A percentile compares a stretch with the other conserved stretches of the same genome.
phyloP scores from a whole-genome alignment of 2,888 invertebrate genomes.

The Endotricha flammealis region DNA sequence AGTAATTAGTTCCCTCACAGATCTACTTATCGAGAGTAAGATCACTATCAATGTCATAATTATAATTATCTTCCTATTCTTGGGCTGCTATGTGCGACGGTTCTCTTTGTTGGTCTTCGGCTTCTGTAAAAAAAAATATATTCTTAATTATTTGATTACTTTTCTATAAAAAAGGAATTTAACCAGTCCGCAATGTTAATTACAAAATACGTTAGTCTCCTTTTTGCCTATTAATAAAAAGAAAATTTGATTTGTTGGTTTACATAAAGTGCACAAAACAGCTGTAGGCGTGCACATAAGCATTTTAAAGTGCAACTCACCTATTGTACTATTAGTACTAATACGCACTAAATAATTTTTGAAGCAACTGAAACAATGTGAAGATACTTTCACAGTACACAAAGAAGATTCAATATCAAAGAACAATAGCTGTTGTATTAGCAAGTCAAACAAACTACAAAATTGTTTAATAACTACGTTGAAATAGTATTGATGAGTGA shows the following conservation, averaged over 20 bases:
- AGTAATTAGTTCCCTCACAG: conserved; percentile 29
- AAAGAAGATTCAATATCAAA: neutral
- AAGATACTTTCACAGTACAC: conserved; percentile 31
- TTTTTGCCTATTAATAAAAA: too few relatives aligned
- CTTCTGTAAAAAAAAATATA: conserved; percentile 44
- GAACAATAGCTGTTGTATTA: neutral
- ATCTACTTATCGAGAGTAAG: conserved; percentile 23
- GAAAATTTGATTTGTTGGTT: too few relatives aligned
- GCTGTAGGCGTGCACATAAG: conserved; percentile 27
- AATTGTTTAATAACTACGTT: too few relatives aligned
- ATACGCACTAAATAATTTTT: conserved; percentile 56
- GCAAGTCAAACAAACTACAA: too few relatives aligned
- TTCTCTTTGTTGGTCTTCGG: conserved; percentile 53
- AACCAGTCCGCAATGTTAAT: too few relatives aligned
- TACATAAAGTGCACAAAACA: neutral
- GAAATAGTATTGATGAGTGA: too few relatives aligned
- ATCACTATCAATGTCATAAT: conserved; percentile 1
- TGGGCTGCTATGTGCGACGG: conserved; percentile 64
- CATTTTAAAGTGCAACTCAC: conserved; percentile 46
- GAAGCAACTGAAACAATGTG: conserved; percentile 73
- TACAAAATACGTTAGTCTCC: too few relatives aligned
- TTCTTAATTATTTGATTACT: conserved; percentile 11
- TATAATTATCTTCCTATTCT: conserved; percentile 22
- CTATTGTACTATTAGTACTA: too few relatives aligned
- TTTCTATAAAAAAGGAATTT: too few relatives aligned